phyloP scores from a whole-genome alignment of 2,113 vertebrate species.

The Nanorana parkeri region DNA sequence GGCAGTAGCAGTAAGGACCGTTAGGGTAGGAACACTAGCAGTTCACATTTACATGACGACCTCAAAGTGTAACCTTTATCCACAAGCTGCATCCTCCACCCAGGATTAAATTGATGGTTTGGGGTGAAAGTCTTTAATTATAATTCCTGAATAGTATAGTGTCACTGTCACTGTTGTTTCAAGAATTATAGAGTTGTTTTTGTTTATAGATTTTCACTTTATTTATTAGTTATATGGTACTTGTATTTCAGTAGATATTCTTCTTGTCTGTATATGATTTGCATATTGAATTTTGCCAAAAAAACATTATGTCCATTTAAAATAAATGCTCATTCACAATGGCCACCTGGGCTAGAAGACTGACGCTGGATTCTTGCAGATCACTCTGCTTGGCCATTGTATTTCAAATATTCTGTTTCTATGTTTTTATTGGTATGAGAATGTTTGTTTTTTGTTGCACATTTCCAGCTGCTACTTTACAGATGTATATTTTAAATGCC shows the following conservation, averaged over 20 bases:
- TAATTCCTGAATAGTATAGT: too few species aligned
- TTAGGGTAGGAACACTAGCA: too few species aligned
- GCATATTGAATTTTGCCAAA: background rate
- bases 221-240: conserved; percentile 35
- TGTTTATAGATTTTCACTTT: background rate
- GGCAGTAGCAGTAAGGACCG: too few species aligned
- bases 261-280: background rate
- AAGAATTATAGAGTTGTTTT: background rate
- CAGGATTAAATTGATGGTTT: too few species aligned
- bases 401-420: background rate
- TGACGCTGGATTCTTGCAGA: background rate
- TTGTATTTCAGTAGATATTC: conserved; percentile 18
- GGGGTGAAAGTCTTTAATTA: too few species aligned
- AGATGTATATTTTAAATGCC: background rate
- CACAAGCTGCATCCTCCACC: too few species aligned
- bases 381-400: background rate
- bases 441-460: background rate
- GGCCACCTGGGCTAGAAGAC: too few species aligned
- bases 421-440: background rate
- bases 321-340: too few species aligned
- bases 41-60: too few species aligned
- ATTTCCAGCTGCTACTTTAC: background rate
- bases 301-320: background rate
- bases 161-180: too few species aligned
- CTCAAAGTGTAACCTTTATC: too few species aligned